Evolutionary conservation across 2,888 invertebrate genomes (phyloP), one percentile per base, ranked within the genome.

Genomic region (Trichacis sp.): DNA sequence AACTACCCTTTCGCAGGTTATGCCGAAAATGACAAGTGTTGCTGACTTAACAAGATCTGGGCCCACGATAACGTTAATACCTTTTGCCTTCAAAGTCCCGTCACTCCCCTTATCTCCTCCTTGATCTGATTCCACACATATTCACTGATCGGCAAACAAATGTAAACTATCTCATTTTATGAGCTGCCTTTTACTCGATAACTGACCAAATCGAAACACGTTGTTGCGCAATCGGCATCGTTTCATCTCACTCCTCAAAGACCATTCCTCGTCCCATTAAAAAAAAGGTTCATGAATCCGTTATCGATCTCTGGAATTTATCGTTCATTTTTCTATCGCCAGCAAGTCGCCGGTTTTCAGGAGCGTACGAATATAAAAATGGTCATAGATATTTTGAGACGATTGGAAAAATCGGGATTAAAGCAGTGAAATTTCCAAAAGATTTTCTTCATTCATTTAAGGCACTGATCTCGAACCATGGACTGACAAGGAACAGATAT

Each of bases 401-500:
- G n/a, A n/a, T n/a, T n/a, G n/a, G n/a, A n/a, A n/a, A n/a, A n/a
- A n/a, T n/a, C n/a, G n/a, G n/a, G n/a, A n/a, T n/a, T n/a, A n/a
- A n/a, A n/a, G n/a, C n/a, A n/a, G n/a, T n/a, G n/a, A n/a, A n/a
- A n/a, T n/a, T n/a, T n/a, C n/a, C n/a, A n/a, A n/a, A n/a, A n/a
- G n/a, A n/a, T n/a, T n/a, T n/a, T n/a, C n/a, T n/a, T n/a, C n/a
- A n/a, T n/a, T n/a, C n/a, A n/a, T n/a, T n/a, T n/a, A n/a, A n/a
- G n/a, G n/a, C n/a, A n/a, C n/a, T n/a, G n/a, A n/a, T n/a, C n/a
- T n/a, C n/a, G n/a, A n/a, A n/a, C n/a, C n/a, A n/a, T n/a, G 62
- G 60, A 46, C 50, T 53, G 36, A 51, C 59, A 51, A 55, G 45
- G 53, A 54, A 49, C n/a, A 8, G 24, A 24, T 24, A 24, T n/a